These are phyloP conservation scores for Limnephilus lunatus DNA, from an alignment of 2,888 invertebrate species.

Conservation along the genomic window DNA sequence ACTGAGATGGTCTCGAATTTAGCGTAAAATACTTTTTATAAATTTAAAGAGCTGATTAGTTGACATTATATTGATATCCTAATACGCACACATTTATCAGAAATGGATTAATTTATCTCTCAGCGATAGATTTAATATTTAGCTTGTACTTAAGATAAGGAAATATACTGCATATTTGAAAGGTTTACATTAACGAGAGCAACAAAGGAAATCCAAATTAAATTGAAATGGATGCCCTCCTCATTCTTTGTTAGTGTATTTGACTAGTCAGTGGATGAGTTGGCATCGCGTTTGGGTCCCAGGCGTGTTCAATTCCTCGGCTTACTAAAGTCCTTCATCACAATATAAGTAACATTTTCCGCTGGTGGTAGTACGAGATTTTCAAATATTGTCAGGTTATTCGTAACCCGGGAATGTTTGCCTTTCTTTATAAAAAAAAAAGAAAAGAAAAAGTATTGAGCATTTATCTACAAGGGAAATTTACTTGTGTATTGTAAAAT, in stretches of 20 bases:
- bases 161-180: not conserved
- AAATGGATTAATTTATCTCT: not conserved
- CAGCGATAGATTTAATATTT: not conserved
- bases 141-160: not conserved
- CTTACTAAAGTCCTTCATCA: too few relatives aligned
- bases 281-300: too few relatives aligned
- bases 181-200: not conserved
- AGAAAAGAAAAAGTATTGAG: not conserved
- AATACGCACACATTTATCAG: not conserved
- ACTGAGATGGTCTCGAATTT: not conserved
- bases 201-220: not conserved
- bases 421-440: too few relatives aligned
- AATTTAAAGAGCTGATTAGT: not conserved
- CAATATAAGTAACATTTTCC: too few relatives aligned
- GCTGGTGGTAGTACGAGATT: too few relatives aligned
- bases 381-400: too few relatives aligned
- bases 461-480: not conserved
- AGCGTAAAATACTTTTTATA: not conserved
- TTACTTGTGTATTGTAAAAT: not conserved
- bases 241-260: not conserved
- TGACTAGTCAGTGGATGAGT: too few relatives aligned
- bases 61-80: not conserved
- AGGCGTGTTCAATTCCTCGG: too few relatives aligned
- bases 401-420: too few relatives aligned
- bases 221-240: not conserved